phyloP scores from a whole-genome alignment of 2,888 invertebrate species.

The Folsomia manolachei region DNA sequence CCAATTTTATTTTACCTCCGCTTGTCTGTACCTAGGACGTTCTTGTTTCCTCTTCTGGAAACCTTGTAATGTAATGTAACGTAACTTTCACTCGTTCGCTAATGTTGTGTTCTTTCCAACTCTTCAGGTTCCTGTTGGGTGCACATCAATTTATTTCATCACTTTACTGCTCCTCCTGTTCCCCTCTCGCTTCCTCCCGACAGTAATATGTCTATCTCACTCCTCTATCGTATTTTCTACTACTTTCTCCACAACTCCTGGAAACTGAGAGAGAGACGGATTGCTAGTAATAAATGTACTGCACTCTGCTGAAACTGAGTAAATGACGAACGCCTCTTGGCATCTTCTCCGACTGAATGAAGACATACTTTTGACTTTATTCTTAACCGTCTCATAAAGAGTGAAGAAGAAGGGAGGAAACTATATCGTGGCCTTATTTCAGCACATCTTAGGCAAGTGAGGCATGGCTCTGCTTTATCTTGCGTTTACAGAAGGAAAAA shows the following conservation, averaged over 20 bases:
- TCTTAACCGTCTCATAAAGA: neutral
- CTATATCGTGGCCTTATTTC: neutral
- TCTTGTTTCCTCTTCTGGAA: neutral
- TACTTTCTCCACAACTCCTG: neutral
- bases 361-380: constrained; percentile 6
- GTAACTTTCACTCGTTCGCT: constrained; percentile 1
- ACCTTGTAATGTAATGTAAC: no score
- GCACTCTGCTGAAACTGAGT: neutral
- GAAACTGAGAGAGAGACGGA: neutral
- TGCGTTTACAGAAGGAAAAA: neutral
- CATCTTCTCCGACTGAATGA: neutral
- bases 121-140: constrained; percentile 17
- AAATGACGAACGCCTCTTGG: constrained; percentile 1
- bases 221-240: neutral
- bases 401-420: no score
- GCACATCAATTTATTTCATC: constrained; percentile 23
- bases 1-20: constrained; percentile 2
- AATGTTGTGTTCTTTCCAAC: constrained; percentile 13
- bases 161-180: neutral
- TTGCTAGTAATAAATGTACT: neutral
- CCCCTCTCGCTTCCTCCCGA: neutral
- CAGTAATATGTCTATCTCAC: constrained; percentile 6
- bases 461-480: neutral
- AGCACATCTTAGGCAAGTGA: neutral
- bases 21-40: no score